Base-by-base conservation (phyloP, 2,888 invertebrate species). In the Cactoblastis cactorum region DNA sequence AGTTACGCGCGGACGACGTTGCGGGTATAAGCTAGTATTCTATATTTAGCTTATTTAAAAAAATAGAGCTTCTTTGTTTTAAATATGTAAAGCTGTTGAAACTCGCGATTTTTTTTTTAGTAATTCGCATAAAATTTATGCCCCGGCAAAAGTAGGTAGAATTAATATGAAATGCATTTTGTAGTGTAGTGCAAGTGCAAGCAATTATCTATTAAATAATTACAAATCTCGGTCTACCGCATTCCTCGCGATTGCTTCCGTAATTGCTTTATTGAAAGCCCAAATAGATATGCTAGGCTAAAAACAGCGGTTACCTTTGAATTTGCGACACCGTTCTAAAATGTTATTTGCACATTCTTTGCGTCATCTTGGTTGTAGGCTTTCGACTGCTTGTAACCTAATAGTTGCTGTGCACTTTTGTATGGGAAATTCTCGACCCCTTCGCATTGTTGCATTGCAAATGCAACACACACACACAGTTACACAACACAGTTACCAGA, bases 261-360 rank as follows among this genome's bases (percentile, higher is more conserved):
- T 53, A 49, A 53, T 41, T 28, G 28, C 28, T 28, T 28, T 28
- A 4, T 28, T 9, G 9, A 28, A 28, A 6, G 28, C 28, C 28
- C 28, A 28, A 28, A 3, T 22, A 22, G n/a, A n/a, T n/a, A n/a
- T n/a, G 11, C 11, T 39, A 12, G 19, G 28, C 28, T 35, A 28
- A 28, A 6, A 28, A 28, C 9, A 9, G 28, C 28, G 9, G 37
- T 15, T 6, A 35, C 5, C 2, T 14, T 14, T 15, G 35, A 35
- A 14, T 35, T 28, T 43, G 22, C 43, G 24, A 45, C 45, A 45
- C 1, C 45, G 32, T 62, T 57, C 56, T 57, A 59, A 61, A 71
- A 65, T 67, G 68, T 63, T 62, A 68, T 65, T 73, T 71, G 69
- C 70, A 52, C 56, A 65, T 59, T 59, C 55, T 58, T 73, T 69